phyloP scores from a whole-genome alignment of 1,140 invertebrate species.

The Ostrea denselamellosa region DNA sequence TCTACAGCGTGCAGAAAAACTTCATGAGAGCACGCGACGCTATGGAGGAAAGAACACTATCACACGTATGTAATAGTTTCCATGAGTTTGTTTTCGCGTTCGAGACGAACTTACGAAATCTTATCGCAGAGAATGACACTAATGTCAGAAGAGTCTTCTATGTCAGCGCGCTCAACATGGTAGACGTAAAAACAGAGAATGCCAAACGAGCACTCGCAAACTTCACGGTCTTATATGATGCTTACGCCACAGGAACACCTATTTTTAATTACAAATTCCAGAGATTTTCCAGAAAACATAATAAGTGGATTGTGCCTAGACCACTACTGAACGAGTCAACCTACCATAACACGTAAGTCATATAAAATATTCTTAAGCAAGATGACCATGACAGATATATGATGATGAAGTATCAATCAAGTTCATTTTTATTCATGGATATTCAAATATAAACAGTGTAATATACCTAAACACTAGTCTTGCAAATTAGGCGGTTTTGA shows the following conservation, averaged over 20 bases:
- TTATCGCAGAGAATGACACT: conserved; percentile 24
- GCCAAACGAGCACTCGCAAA: conserved; percentile 59
- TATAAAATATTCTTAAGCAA: background rate
- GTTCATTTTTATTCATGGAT: background rate
- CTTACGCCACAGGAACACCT: conserved; percentile 63
- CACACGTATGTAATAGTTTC: conserved; percentile 61
- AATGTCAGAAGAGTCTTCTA: conserved; percentile 51
- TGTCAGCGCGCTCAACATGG: conserved; percentile 41
- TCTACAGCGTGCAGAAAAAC: conserved; percentile 62
- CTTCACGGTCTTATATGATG: conserved; percentile 59
- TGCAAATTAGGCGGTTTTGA: no score
- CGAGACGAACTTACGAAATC: conserved; percentile 54
- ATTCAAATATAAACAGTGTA: background rate
- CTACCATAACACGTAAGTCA: conserved; percentile 51
- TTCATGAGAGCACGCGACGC: conserved; percentile 64
- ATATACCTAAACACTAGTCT: background rate
- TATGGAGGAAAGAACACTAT: conserved; percentile 69
- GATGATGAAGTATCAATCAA: background rate
- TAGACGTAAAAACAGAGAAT: conserved; percentile 58
- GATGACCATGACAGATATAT: background rate
- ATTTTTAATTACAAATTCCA: conserved; percentile 63
- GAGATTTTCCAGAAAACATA: conserved; percentile 57
- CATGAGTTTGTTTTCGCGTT: conserved; percentile 59
- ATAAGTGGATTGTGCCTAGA: conserved; percentile 64
- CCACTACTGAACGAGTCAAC: conserved; percentile 58